Evolutionary conservation across 2,888 invertebrate genomes (phyloP).

Genomic region (Phortica magna): DNA sequence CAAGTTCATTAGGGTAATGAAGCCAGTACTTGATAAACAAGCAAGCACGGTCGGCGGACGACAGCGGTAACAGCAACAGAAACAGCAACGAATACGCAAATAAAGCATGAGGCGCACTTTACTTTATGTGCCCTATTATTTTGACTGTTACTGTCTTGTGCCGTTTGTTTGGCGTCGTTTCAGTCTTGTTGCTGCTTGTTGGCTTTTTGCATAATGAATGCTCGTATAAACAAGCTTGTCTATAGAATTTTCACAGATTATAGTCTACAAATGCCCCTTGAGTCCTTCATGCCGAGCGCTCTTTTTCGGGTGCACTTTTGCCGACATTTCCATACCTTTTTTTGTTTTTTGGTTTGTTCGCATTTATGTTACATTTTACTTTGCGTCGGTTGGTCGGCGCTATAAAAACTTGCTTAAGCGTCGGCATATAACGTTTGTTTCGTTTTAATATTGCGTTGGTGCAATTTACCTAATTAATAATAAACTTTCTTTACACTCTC

Average conservation of each 20-base stretch:
- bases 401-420: background rate
- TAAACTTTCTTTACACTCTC: slow-evolving; percentile 47
- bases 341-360: background rate
- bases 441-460: slow-evolving; percentile 44
- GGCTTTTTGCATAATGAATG: slow-evolving; percentile 67
- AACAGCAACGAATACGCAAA: slow-evolving; percentile 28
- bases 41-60: slow-evolving; percentile 36
- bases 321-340: background rate
- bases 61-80: slow-evolving; percentile 11
- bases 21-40: slow-evolving; percentile 50
- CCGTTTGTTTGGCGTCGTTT: slow-evolving; percentile 33
- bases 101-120: slow-evolving; percentile 53
- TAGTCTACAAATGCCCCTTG: slow-evolving; percentile 4
- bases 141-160: slow-evolving; percentile 44
- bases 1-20: slow-evolving; percentile 72
- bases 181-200: background rate
- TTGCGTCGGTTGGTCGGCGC: background rate
- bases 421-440: background rate
- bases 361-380: background rate
- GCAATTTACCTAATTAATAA: slow-evolving; percentile 67
- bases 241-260: slow-evolving; percentile 22
- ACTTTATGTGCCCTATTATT: slow-evolving; percentile 59
- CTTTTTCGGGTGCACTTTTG: background rate
- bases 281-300: background rate
- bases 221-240: slow-evolving; percentile 56